Conservation (phyloP, 2,113 vertebrate species). For the Menura novaehollandiae region DNA sequence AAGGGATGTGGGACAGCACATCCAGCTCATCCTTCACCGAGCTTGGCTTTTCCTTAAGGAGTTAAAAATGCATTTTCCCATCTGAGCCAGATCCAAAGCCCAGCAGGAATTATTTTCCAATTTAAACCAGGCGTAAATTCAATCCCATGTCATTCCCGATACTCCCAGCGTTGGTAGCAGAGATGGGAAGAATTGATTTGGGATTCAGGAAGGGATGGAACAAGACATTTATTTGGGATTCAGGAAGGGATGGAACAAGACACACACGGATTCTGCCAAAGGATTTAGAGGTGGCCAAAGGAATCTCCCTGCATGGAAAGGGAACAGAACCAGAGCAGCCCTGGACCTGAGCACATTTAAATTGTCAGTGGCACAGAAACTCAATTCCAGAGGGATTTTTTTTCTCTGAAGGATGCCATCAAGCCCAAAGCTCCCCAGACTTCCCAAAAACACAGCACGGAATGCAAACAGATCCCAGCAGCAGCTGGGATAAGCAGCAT, state of each 20-base stretch:
- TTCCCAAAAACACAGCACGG: fast-evolving
- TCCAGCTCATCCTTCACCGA: not conserved
- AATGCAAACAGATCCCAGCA: not conserved
- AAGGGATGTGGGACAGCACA: not conserved
- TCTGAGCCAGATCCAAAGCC: not conserved
- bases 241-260: not conserved
- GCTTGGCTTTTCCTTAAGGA: not conserved
- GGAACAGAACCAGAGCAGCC: not conserved
- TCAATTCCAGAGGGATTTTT: not conserved
- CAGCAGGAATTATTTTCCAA: not conserved
- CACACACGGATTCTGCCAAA: not conserved
- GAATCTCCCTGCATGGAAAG: not conserved
- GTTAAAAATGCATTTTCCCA: not conserved
- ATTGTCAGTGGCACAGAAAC: not conserved
- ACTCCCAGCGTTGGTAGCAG: not conserved
- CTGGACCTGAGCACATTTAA: not conserved
- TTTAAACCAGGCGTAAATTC: not conserved
- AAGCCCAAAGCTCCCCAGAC: not conserved
- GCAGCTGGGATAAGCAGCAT: not conserved
- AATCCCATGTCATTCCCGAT: fast-evolving
- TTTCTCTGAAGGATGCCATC: not conserved
- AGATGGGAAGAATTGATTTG: not conserved
- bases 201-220: not conserved
- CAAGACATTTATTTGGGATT: not conserved
- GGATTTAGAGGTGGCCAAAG: not conserved